Percentiles rank a stretch among this genome's conserved stretches.
Evolutionary conservation across 2,797 vertebrate genomes (phyloP).

Genomic region (Monodelphis domestica): DNA sequence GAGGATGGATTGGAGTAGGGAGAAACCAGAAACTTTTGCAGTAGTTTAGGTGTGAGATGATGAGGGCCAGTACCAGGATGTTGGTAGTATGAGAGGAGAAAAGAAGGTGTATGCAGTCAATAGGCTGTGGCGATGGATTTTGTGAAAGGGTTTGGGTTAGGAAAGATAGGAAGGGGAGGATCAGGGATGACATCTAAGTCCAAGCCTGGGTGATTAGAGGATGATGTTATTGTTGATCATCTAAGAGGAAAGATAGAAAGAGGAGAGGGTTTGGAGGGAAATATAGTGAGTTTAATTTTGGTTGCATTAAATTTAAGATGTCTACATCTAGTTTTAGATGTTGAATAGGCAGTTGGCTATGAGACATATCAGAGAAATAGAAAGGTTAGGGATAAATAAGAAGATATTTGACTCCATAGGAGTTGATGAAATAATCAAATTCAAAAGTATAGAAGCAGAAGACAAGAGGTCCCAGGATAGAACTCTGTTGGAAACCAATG

Average conservation of each 20-base stretch:
- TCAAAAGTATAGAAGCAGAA: not conserved
- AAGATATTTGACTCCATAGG: not conserved
- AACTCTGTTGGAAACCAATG: not conserved
- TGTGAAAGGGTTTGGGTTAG: not conserved
- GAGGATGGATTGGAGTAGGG: not conserved
- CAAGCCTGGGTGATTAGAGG: not conserved
- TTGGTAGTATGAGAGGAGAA: not conserved
- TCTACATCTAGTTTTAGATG: not conserved
- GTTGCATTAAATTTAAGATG: not conserved
- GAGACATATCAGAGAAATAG: not conserved
- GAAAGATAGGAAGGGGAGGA: not conserved
- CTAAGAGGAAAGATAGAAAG: too few relatives aligned
- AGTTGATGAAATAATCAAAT: not conserved
- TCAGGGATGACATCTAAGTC: not conserved
- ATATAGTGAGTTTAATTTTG: not conserved
- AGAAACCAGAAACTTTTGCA: not conserved
- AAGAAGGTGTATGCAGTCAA: not conserved
- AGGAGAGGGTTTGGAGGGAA: not conserved
- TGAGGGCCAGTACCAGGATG: not conserved
- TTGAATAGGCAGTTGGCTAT: not conserved
- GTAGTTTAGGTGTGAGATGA: not conserved
- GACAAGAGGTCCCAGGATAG: not conserved
- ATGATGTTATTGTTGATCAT: not conserved
- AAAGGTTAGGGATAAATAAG: not conserved
- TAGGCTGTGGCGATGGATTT: not conserved